Percentiles rank a stretch among this genome's conserved stretches.
These are phyloP conservation scores for Podarcis siculus DNA, from an alignment of 2,797 vertebrate species.

Conservation along the genomic window DNA sequence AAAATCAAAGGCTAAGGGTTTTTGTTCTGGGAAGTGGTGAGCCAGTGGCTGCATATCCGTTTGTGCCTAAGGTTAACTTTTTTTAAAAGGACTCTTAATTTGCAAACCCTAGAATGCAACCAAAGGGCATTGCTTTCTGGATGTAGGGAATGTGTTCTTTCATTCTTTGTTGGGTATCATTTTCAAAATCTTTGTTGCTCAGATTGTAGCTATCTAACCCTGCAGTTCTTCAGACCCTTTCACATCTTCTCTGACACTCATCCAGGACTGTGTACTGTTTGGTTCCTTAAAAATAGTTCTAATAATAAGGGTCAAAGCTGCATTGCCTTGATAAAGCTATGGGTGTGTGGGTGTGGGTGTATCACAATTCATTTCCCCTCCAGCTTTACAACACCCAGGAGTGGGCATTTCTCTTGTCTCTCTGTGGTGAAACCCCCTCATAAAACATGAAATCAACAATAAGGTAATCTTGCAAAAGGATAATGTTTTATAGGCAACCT, in stretches of 20 bases:
- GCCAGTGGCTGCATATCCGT: slow-evolving; percentile 78
- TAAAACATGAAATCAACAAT: slow-evolving; percentile 77
- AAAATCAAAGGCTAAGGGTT: slow-evolving; percentile 84
- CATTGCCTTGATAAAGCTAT: slow-evolving; percentile 66
- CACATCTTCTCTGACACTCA: slow-evolving; percentile 69
- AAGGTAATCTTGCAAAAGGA: slow-evolving; percentile 67
- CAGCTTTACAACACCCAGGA: slow-evolving; percentile 70
- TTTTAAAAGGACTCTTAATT: slow-evolving; percentile 80
- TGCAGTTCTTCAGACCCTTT: slow-evolving; percentile 67
- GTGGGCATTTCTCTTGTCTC: slow-evolving; percentile 67
- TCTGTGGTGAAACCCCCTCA: slow-evolving; percentile 62
- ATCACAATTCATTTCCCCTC: slow-evolving; percentile 51
- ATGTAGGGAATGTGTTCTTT: slow-evolving; percentile 82
- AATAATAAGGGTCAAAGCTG: slow-evolving; percentile 73
- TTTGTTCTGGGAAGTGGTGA: slow-evolving; percentile 77
- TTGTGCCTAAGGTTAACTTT: slow-evolving; percentile 86
- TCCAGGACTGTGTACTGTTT: slow-evolving; percentile 72
- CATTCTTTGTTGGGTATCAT: slow-evolving; percentile 81
- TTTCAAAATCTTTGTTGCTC: slow-evolving; percentile 82
- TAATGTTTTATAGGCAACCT: slow-evolving; percentile 69
- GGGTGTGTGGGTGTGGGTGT: not conserved
- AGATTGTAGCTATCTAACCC: slow-evolving; percentile 77
- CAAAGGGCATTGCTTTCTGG: slow-evolving; percentile 80
- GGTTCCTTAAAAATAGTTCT: slow-evolving; percentile 72
- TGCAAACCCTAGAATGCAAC: slow-evolving; percentile 83